These are phyloP conservation scores for Drosophila quadrilineata DNA, from an alignment of 1,140 invertebrate species.

Conservation along the genomic window DNA sequence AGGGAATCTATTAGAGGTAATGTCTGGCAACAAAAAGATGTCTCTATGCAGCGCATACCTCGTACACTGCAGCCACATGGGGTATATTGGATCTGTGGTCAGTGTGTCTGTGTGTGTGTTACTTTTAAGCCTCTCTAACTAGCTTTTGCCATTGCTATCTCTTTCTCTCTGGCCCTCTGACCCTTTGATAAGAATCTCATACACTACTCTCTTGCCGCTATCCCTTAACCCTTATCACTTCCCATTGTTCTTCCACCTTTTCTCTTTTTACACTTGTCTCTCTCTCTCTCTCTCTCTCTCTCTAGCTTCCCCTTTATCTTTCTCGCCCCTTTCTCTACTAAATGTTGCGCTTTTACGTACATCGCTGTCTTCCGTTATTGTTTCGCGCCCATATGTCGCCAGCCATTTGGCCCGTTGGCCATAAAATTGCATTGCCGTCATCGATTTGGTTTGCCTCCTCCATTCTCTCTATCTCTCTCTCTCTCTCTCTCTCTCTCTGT, in stretches of 20 bases:
- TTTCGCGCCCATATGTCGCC: conserved; percentile 66
- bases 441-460: conserved; percentile 14
- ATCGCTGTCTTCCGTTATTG: conserved; percentile 46
- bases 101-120: no score
- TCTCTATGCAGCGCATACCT: neutral
- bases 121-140: no score
- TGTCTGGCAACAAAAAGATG: neutral
- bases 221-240: no score
- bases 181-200: no score
- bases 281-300: neutral
- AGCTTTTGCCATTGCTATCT: no score
- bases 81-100: no score
- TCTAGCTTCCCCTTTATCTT: neutral
- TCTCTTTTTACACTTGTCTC: neutral
- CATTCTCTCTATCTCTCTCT: conserved; percentile 31
- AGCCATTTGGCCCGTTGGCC: conserved; percentile 36
- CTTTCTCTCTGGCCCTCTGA: no score
- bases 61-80: no score
- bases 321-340: neutral
- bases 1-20: neutral
- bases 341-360: conserved; percentile 1
- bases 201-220: no score
- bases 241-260: no score
- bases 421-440: conserved; percentile 35
- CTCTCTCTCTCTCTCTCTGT: conserved; percentile 21